Evolutionary conservation across 2,797 vertebrate species (phyloP).

Genomic region (Octomys mimax): DNA sequence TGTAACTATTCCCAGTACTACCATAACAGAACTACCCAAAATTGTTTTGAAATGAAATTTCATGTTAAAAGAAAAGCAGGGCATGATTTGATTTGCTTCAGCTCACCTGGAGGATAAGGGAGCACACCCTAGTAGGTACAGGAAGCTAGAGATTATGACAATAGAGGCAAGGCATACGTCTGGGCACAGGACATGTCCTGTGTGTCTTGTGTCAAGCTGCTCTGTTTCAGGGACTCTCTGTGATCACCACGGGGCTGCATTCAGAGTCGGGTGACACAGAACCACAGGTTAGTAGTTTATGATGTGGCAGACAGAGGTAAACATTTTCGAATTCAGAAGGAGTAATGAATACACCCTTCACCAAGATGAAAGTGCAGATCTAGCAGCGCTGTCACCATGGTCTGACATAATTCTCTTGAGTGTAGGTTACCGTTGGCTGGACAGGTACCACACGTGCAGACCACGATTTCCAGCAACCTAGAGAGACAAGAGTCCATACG

Average conservation of each 20-base stretch:
- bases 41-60: slow-evolving; percentile 42
- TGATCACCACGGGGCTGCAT: background rate
- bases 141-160: background rate
- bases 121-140: background rate
- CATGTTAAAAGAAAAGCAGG: slow-evolving; percentile 28
- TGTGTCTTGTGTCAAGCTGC: background rate
- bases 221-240: background rate
- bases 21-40: background rate
- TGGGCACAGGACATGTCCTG: background rate
- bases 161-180: slow-evolving; percentile 14
- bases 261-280: background rate
- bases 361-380: background rate
- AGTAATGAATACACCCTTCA: background rate
- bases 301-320: no score
- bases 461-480: background rate
- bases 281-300: background rate
- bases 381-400: background rate
- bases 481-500: background rate
- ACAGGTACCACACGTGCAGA: fast-evolving
- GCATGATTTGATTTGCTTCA: slow-evolving; percentile 21
- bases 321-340: background rate
- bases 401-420: background rate
- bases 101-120: background rate
- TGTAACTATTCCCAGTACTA: background rate
- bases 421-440: background rate